A percentile compares a stretch with the other conserved stretches of the same genome.
phyloP scores from a whole-genome alignment of 2,888 invertebrate species.

The Epiblema foenella region DNA sequence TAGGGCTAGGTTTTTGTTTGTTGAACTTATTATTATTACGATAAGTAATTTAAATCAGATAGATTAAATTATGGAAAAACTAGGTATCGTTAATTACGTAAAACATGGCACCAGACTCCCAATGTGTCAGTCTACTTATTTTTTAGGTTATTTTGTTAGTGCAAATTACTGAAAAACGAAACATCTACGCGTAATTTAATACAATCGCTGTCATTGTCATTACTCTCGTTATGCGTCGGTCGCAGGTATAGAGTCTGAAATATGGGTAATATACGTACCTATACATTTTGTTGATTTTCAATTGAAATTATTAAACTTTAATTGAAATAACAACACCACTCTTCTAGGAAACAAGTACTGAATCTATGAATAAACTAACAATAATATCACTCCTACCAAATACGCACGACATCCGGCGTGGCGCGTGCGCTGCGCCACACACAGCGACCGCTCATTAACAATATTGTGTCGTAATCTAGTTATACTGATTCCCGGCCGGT shows the following conservation, averaged over 20 bases:
- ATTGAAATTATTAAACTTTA: no score
- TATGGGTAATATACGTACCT: neutral
- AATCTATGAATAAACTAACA: constrained; percentile 24
- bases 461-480: constrained; percentile 74
- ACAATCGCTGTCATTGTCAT: no score
- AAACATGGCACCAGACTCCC: neutral
- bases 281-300: no score
- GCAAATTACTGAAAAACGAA: no score
- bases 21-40: constrained; percentile 34
- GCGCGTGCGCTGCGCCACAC: constrained; percentile 62
- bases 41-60: constrained; percentile 11
- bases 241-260: no score
- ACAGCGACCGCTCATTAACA: constrained; percentile 71
- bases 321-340: neutral
- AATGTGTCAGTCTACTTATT: no score
- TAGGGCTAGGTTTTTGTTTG: constrained; percentile 52
- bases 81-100: neutral
- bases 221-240: no score
- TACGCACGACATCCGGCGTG: constrained; percentile 51
- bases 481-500: constrained; percentile 59
- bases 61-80: neutral
- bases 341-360: neutral
- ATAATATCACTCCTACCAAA: constrained; percentile 37
- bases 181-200: no score
- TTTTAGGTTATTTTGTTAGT: neutral